phyloP scores from a whole-genome alignment of 2,888 invertebrate genomes.

The Apomyelois bistriatella region DNA sequence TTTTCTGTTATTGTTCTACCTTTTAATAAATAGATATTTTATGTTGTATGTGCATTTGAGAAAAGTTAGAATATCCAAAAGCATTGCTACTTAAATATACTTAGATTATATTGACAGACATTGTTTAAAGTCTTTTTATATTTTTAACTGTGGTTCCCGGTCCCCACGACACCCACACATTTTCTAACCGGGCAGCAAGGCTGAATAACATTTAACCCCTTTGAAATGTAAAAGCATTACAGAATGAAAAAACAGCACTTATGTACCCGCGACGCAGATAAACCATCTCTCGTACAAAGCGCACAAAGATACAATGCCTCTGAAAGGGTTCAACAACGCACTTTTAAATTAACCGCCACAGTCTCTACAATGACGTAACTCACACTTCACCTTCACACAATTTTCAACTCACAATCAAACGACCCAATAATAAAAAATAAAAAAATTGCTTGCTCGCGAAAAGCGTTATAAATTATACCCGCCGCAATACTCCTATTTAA shows the following conservation, averaged over 20 bases:
- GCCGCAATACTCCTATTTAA: conserved; percentile 66
- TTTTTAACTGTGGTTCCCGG: conserved; percentile 37
- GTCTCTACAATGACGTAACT: conserved; percentile 49
- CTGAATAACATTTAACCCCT: conserved; percentile 80
- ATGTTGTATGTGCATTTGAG: no score
- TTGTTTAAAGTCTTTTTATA: neutral
- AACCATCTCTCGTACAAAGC: conserved; percentile 79
- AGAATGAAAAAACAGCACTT: conserved; percentile 80
- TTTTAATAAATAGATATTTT: no score
- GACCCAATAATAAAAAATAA: conserved; percentile 22
- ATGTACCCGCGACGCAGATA: conserved; percentile 78
- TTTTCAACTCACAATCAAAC: conserved; percentile 35
- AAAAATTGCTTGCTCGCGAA: conserved; percentile 39
- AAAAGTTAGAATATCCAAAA: no score
- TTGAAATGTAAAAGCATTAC: conserved; percentile 80
- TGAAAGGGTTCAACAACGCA: conserved; percentile 81
- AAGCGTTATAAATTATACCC: conserved; percentile 61
- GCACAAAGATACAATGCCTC: conserved; percentile 80
- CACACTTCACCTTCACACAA: conserved; percentile 34
- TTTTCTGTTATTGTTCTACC: no score
- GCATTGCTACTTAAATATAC: no score
- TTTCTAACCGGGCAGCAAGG: conserved; percentile 69
- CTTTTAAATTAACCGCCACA: conserved; percentile 75
- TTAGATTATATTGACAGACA: no score
- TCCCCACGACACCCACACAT: conserved; percentile 71